Conservation (phyloP, 1,140 invertebrate genomes). For the Tetragnatha versicolor region DNA sequence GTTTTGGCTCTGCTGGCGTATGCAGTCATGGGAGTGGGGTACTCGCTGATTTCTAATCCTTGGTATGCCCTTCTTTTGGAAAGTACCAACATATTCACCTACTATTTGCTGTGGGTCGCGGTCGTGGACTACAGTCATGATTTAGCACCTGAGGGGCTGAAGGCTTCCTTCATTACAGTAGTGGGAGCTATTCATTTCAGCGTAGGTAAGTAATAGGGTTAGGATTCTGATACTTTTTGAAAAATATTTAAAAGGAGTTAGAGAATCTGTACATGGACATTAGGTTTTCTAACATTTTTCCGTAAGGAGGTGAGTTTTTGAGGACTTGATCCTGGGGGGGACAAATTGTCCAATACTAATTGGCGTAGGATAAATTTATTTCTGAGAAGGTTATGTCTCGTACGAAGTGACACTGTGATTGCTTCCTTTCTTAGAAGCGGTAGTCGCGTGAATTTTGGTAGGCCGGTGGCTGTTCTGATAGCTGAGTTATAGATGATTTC, state of each 20-base stretch:
- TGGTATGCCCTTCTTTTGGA: not conserved
- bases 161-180: not conserved
- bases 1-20: constrained; percentile 2
- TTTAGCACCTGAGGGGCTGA: constrained; percentile 10
- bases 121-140: not conserved
- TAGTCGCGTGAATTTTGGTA: too few relatives aligned
- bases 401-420: too few relatives aligned
- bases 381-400: too few relatives aligned
- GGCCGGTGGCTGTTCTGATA: too few relatives aligned
- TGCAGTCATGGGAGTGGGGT: not conserved
- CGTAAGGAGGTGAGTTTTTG: too few relatives aligned
- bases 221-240: not conserved
- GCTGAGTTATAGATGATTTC: too few relatives aligned
- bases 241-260: not conserved
- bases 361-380: too few relatives aligned
- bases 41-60: constrained; percentile 6
- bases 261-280: not conserved
- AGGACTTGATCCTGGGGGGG: too few relatives aligned
- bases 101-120: constrained; percentile 21
- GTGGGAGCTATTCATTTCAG: constrained; percentile 6
- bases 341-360: too few relatives aligned
- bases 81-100: not conserved
- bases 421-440: too few relatives aligned
- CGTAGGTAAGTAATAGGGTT: not conserved
- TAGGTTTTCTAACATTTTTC: not conserved